Base-by-base conservation (phyloP, 1,140 invertebrate species). In the Drosophila lacteicornis region DNA sequence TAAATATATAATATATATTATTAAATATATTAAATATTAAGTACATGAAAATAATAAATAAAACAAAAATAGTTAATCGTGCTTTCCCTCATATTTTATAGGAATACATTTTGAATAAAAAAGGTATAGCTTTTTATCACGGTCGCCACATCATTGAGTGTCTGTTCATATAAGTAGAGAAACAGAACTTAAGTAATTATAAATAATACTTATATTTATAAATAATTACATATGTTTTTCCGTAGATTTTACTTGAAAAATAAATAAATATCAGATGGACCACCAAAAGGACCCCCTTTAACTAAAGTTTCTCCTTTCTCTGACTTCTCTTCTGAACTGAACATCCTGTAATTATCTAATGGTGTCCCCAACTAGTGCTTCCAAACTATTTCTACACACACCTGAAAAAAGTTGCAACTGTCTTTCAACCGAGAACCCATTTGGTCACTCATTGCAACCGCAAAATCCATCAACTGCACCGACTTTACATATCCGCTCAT, bases 401-500 rank as follows among this genome's bases (percentile, higher is more conserved):
- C 49, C 43, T 47, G 49, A 11, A 19, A 25, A 68, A 25, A 2
- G 42, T 33, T 67, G 45, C 17, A 17, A 55, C 49, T 46, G 40
- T 71, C 53, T 36, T 47, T 55, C 43, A n/a, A 42, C 25, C 15
- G 36, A 30, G 22, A 30, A 36, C 45, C 36, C 43, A 19, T 25
- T 43, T 43, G 67, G 67, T 59, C 70, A 73, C 67, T 71, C 69
- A 50, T 59, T 71, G 69, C 69, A 71, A 59, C 69, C 69, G 53
- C 69, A 73, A 71, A 73, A 71, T 71, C 69, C 69, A 73, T 73
- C 69, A 73, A 59, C 69, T 49, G 69, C 5, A 71, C 45, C 67
- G 67, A 71, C 70, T 74, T 74, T 73, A 73, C 70, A 74, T 74
- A 73, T 74, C 70, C 70, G 70, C 70, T 73, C 70, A 74, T 74